Conservation (phyloP, 2,888 invertebrate species). For the Augochlorella aurata region DNA sequence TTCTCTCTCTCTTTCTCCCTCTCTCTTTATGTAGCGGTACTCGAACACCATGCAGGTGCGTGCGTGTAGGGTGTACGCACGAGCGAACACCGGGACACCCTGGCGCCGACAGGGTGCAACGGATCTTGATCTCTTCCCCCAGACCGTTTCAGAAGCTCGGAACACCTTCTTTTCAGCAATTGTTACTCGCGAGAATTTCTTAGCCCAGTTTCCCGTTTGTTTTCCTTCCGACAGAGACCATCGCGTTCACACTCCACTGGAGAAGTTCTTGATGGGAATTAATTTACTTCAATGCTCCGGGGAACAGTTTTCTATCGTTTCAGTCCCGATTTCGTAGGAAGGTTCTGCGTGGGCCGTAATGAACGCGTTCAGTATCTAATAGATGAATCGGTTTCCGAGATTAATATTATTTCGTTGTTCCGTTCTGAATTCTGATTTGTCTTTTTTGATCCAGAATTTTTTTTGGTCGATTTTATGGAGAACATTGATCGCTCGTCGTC, state of each 20-base stretch:
- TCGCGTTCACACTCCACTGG: neutral
- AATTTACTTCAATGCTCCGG: neutral
- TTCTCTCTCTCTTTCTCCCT: neutral
- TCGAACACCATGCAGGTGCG: slow-evolving; percentile 25
- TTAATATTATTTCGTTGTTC: no score
- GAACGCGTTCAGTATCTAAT: no score
- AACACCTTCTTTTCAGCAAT: neutral
- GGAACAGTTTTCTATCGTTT: neutral
- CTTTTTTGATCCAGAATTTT: no score
- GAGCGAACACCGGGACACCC: slow-evolving; percentile 10
- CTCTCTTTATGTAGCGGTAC: neutral
- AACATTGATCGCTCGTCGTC: no score
- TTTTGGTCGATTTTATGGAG: no score
- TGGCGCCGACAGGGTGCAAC: slow-evolving; percentile 21
- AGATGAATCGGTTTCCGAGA: no score
- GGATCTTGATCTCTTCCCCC: slow-evolving; percentile 1
- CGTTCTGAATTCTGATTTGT: no score
- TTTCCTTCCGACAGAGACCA: neutral
- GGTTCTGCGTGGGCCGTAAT: no score
- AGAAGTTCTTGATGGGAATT: neutral
- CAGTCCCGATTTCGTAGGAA: no score
- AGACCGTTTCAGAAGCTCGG: neutral
- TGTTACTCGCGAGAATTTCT: neutral
- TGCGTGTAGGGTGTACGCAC: neutral
- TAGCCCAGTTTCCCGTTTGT: slow-evolving; percentile 3